Evolutionary conservation across 92 coral and sea anemone genomes (phyloP).

Genomic region (Scolanthus callimorphus): DNA sequence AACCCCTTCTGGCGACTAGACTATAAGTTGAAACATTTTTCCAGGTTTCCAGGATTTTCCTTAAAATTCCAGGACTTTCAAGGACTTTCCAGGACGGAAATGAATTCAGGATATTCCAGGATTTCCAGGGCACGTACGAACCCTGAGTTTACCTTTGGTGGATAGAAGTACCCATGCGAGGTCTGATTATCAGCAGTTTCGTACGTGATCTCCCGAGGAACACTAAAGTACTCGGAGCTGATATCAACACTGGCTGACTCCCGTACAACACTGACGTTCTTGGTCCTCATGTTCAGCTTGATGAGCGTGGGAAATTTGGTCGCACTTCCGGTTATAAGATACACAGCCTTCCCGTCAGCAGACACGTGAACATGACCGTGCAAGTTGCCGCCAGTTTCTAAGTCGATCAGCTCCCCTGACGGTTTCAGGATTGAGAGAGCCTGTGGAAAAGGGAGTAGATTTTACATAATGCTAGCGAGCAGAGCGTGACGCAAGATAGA

Average conservation of each 20-base stretch:
- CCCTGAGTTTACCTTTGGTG: conserved; percentile 81
- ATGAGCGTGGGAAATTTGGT: conserved; percentile 53
- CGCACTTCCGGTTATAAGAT: conserved; percentile 68
- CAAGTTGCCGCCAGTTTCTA: conserved; percentile 44
- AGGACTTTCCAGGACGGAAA: no score
- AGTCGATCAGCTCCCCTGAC: conserved; percentile 40
- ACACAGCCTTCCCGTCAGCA: conserved; percentile 57
- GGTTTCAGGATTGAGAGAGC: conserved; percentile 58
- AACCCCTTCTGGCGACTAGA: no score
- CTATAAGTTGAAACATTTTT: no score
- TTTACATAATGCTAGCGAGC: no score
- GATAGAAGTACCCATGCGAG: conserved; percentile 78
- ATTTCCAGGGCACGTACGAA: no score
- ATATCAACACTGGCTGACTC: conserved; percentile 39
- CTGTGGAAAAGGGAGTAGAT: no score
- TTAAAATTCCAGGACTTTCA: no score
- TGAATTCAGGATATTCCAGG: no score
- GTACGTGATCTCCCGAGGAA: conserved; percentile 62
- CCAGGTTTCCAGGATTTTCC: no score
- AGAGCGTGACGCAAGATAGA: no score
- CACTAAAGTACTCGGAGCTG: conserved; percentile 68
- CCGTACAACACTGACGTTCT: conserved; percentile 46
- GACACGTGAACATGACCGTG: conserved; percentile 50
- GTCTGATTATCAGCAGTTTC: conserved; percentile 62
- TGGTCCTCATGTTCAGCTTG: conserved; percentile 49